Evolutionary conservation across 2,797 vertebrate genomes (phyloP), one percentile per base, ranked within the genome.

Genomic region (Chrysolophus pictus): DNA sequence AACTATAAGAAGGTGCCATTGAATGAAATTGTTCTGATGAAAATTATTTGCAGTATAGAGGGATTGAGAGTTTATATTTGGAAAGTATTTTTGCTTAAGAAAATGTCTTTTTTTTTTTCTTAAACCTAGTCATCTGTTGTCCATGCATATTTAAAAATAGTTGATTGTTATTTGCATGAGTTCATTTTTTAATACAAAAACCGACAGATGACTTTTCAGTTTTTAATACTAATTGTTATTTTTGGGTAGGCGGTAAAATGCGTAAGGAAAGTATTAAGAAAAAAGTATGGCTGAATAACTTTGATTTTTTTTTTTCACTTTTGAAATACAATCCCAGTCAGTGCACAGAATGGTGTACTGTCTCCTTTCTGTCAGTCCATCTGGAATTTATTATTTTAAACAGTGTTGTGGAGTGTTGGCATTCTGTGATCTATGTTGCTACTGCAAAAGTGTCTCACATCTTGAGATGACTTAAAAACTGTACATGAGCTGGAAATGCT

Each of bases 381-480:
- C 96, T 98, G 98, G 97, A 96, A 72, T 95, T 96, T 46, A 97
- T 98, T 98, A 97, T 94, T 96, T 92, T 94, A 95, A 96, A 96
- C 93, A 71, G 72, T 74, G 28, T 90, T 91, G 91, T 89, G 91
- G 62, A 83, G 94, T 87, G 78, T 95, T 94, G 88, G 94, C 71
- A 88, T 95, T 90, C 72, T 94, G 74, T 93, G 84, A 91, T 96
- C 91, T 96, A 87, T 91, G 91, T 78, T 95, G 93, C 96, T 95
- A 96, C 95, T 1, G 10, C 92, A 59, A 58, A 81, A 88, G 76
- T 53, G 41, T 88, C 65, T 87, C 91, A 89, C 88, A 75, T 96
- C 91, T 86, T 94, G 88, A 80, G 87, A 86, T 90, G 58, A 86
- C 79, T 94, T 9, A 11, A 92, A 87, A 94, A 96, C 83, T 87